phyloP scores from a whole-genome alignment of 2,797 vertebrate species.

The Poecile montanus region DNA sequence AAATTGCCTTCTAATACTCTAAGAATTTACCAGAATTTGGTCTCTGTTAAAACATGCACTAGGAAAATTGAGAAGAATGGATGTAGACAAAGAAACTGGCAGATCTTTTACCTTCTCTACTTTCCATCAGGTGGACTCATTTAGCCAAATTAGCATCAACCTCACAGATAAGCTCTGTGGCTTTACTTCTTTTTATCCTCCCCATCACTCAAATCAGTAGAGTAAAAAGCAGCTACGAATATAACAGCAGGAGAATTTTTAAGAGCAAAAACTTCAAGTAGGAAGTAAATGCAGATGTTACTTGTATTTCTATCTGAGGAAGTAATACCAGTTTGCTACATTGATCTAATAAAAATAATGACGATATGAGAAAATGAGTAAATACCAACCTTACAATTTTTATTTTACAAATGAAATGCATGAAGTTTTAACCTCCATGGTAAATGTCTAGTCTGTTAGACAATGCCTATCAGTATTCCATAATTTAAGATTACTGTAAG shows the following conservation, averaged over 20 bases:
- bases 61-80: not conserved
- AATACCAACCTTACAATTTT: not conserved
- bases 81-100: not conserved
- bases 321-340: not conserved
- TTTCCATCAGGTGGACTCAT: not conserved
- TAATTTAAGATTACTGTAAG: not conserved
- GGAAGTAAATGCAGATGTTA: not conserved
- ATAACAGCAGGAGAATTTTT: not conserved
- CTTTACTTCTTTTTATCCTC: not conserved
- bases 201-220: not conserved
- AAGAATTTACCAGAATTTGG: not conserved
- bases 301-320: not conserved
- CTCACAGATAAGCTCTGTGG: not conserved
- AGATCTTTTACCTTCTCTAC: not conserved
- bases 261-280: not conserved
- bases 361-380: not conserved
- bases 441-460: not conserved
- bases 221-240: not conserved
- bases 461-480: not conserved
- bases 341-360: not conserved
- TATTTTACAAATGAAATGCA: not conserved
- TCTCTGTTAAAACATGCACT: not conserved
- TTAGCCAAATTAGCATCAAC: not conserved
- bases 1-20: not conserved
- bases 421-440: not conserved